These are phyloP conservation scores for Drosophila setosimentum DNA, from an alignment of 2,888 invertebrate genomes.

Conservation along the genomic window DNA sequence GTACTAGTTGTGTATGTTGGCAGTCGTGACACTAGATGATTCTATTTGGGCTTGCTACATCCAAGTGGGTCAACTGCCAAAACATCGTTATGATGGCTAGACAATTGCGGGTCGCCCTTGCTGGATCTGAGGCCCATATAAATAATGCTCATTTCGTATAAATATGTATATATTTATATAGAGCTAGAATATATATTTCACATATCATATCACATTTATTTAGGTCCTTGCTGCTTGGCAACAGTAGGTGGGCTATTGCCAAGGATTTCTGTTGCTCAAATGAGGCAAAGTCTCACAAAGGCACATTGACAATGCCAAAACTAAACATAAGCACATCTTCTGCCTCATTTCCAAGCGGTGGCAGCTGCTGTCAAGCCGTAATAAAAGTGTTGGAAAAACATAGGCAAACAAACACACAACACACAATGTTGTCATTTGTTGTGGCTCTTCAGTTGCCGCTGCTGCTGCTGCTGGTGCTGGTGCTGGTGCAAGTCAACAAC, in stretches of 20 bases:
- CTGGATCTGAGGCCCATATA: conserved; percentile 9
- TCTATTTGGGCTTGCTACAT: conserved; percentile 12
- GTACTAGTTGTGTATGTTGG: background rate
- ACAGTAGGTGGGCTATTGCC: conserved; percentile 30
- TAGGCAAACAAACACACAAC: conserved; percentile 26
- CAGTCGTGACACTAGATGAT: conserved; percentile 21
- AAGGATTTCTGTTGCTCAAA: conserved; percentile 38
- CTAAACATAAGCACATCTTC: conserved; percentile 4
- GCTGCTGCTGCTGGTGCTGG: conserved; percentile 14
- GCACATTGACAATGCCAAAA: conserved; percentile 18
- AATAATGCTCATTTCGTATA: conserved; percentile 1
- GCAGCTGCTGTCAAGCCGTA: conserved; percentile 43
- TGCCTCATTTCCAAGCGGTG: conserved; percentile 9
- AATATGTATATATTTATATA: background rate
- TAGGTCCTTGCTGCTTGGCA: background rate
- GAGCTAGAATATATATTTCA: background rate
- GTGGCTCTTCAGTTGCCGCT: conserved; percentile 23
- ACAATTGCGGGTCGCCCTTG: conserved; percentile 20
- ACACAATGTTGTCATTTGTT: conserved; percentile 33
- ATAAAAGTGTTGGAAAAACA: conserved; percentile 45
- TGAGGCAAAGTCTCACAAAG: conserved; percentile 20
- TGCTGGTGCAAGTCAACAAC: conserved; percentile 42
- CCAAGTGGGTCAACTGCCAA: conserved; percentile 63
- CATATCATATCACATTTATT: background rate
- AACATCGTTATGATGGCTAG: conserved; percentile 40